phyloP scores from a whole-genome alignment of 2,113 vertebrate genomes.

The Rhynchomys soricoides region DNA sequence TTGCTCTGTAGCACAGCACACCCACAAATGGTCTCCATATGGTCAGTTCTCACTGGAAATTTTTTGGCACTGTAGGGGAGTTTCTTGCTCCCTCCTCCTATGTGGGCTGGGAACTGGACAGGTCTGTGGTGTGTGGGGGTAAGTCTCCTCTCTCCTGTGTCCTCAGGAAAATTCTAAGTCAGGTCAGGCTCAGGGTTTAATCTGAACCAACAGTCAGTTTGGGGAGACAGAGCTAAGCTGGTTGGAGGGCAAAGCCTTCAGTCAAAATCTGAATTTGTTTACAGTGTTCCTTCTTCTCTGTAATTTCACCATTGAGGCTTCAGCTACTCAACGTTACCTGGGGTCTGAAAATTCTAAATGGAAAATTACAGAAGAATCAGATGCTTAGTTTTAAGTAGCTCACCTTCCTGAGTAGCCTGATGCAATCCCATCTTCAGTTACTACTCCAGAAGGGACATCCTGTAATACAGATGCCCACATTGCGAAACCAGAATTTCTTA shows the following conservation, averaged over 20 bases:
- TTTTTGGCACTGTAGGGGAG: not conserved
- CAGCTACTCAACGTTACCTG: not conserved
- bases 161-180: not conserved
- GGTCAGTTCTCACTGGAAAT: not conserved
- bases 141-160: not conserved
- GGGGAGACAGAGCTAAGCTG: not conserved
- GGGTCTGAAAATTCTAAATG: not conserved
- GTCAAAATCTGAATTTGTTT: not conserved
- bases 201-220: not conserved
- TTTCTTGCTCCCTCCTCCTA: not conserved
- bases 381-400: not conserved
- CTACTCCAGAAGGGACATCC: no score
- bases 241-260: not conserved
- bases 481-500: not conserved
- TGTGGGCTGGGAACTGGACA: not conserved
- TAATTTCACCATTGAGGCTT: not conserved
- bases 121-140: not conserved
- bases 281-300: no score
- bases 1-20: no score
- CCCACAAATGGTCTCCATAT: not conserved
- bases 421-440: not conserved
- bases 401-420: not conserved
- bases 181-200: not conserved
- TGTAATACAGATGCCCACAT: not conserved
- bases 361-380: not conserved